Evolutionary conservation across 2,888 invertebrate species (phyloP).

Genomic region (Antitype chi): DNA sequence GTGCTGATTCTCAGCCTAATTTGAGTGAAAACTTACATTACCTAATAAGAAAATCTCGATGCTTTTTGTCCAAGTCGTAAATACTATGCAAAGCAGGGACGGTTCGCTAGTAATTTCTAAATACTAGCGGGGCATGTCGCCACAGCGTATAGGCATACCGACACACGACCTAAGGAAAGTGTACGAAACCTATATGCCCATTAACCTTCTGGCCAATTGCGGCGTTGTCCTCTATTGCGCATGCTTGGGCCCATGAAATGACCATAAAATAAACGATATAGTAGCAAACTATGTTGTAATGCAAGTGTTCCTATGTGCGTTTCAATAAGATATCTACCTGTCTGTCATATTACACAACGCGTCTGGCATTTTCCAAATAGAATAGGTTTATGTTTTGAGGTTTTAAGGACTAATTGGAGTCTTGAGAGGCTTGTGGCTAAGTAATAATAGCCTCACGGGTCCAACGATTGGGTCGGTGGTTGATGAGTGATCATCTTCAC

Average conservation of each 20-base stretch:
- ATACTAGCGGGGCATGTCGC: not conserved
- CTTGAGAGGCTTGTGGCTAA: too few species aligned
- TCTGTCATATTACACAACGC: constrained; percentile 16
- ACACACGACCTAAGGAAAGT: constrained; percentile 16
- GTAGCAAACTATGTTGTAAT: constrained; percentile 38
- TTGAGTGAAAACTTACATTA: too few species aligned
- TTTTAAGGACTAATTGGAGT: too few species aligned
- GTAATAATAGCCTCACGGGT: too few species aligned
- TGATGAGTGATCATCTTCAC: too few species aligned
- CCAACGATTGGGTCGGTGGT: too few species aligned
- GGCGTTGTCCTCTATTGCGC: constrained; percentile 29
- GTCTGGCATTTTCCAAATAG: constrained; percentile 4
- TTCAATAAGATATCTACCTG: constrained; percentile 6
- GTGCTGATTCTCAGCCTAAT: too few species aligned
- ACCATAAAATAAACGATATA: constrained; percentile 48
- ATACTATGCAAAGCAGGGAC: not conserved
- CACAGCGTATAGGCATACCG: not conserved
- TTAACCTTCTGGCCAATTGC: constrained; percentile 44
- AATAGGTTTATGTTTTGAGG: too few species aligned
- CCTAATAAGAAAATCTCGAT: not conserved
- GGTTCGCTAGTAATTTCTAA: not conserved
- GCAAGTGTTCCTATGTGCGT: not conserved
- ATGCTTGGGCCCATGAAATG: constrained; percentile 32
- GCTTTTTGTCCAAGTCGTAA: not conserved
- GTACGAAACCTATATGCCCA: constrained; percentile 28